Evolutionary conservation across 2,888 invertebrate genomes (phyloP), one percentile per base, ranked within the genome.

Genomic region (Drosophila trichaetosa): DNA sequence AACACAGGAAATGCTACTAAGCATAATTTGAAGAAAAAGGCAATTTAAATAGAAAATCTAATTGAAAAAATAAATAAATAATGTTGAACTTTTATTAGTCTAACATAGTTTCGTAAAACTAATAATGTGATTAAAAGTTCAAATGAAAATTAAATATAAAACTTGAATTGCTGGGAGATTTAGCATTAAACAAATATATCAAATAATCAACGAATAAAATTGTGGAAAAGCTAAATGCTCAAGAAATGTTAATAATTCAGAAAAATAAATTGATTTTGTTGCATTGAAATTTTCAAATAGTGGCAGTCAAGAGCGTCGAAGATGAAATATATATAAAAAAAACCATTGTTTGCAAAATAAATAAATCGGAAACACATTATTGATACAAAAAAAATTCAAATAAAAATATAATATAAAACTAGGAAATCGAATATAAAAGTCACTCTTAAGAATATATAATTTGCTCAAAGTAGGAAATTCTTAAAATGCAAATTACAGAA

Each of bases 81-180:
- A n/a, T n/a, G n/a, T n/a, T 11, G 6, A 42, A 42, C 11, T 38
- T 38, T 18, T 38, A 18, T 38, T 38, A 18, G 2, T 16, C 34
- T 2, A 16, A 16, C 5, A 16, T 34, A 34, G 34, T 34, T 16
- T 34, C 34, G 5, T 34, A 10, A 33, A 33, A 4, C 33, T 34
- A n/a, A n/a, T 40, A 40, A 11, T n/a, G 6, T 2, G 5, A 5
- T n/a, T n/a, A 42, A 11, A 42, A 11, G 6, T 21, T 21, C 11
- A 11, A 11, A 21, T 11, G 6, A n/a, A 5, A 42, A 42, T 42
- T 2, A 5, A 11, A 2, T 21, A 21, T 11, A 29, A 56, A 11
- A 4, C 1, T n/a, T 0, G 11, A 4, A 18, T 8, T n/a, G 8
- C 0, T 7, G 7, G 1, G 4, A 18, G 38, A 8, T 8, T 3